phyloP scores from a whole-genome alignment of 2,797 vertebrate species.

The Urosaurus nigricauda region DNA sequence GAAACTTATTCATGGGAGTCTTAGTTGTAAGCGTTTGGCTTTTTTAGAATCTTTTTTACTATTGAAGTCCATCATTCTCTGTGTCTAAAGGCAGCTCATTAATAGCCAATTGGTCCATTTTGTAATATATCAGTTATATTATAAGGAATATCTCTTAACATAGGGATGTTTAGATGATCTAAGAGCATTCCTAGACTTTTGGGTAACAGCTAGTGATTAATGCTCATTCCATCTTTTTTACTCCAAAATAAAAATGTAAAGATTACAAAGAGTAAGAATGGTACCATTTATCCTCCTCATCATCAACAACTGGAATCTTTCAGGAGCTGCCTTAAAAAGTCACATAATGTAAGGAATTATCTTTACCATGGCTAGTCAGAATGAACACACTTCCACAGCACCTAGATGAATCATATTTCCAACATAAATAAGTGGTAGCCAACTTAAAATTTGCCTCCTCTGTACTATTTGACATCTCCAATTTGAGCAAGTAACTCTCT shows the following conservation, averaged over 20 bases:
- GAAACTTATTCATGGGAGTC: not conserved
- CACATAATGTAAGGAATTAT: not conserved
- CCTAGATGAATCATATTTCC: not conserved
- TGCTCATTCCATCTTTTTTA: not conserved
- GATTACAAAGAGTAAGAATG: not conserved
- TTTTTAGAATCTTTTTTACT: not conserved
- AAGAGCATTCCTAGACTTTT: not conserved
- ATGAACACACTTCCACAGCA: not conserved
- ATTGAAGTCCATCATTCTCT: not conserved
- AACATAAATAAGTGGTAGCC: not conserved
- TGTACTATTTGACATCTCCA: not conserved
- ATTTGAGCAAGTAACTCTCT: not conserved
- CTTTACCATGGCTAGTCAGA: too few species aligned
- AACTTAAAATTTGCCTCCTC: not conserved
- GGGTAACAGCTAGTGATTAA: not conserved
- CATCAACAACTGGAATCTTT: not conserved
- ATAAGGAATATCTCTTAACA: not conserved
- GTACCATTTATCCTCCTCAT: not conserved
- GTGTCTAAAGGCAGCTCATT: not conserved
- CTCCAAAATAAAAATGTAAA: not conserved
- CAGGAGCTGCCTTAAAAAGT: not conserved
- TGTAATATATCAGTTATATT: conserved; percentile 3
- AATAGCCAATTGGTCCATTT: not conserved
- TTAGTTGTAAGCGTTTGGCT: not conserved
- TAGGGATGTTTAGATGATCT: not conserved